Conservation (phyloP, 2,113 vertebrate genomes). For the Danionella cerebrum region DNA sequence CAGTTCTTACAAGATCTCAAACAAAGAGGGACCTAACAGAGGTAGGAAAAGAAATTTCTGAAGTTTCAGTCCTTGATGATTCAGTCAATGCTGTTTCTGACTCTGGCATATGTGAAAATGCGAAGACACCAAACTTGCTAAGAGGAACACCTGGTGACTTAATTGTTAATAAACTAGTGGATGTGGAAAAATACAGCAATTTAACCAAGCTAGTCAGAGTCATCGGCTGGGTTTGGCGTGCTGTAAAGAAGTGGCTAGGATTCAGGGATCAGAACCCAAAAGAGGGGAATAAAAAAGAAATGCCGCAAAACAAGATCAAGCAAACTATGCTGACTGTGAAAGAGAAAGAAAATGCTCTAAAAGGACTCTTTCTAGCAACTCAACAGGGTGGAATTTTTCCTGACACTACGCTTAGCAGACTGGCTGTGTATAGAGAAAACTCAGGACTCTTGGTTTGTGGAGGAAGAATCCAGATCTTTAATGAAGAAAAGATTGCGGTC, state of each 20-base stretch:
- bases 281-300: neutral
- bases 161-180: too few species aligned
- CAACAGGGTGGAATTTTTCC: neutral
- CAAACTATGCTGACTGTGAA: neutral
- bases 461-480: slow-evolving; percentile 12
- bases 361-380: neutral
- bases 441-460: neutral
- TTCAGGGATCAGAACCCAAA: neutral
- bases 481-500: neutral
- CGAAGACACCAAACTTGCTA: too few species aligned
- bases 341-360: neutral
- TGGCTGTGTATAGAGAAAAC: neutral
- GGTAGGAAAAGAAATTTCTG: too few species aligned
- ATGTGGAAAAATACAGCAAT: neutral
- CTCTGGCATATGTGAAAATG: too few species aligned
- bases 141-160: too few species aligned
- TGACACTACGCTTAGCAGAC: neutral
- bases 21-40: neutral
- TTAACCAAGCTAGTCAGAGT: neutral
- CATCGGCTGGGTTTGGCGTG: neutral
- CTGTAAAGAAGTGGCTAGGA: neutral
- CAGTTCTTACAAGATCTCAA: neutral
- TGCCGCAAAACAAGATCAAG: neutral
- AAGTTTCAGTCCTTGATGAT: too few species aligned
- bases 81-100: too few species aligned